Conservation (phyloP, 2,797 vertebrate genomes). For the Muscicapa striata region DNA sequence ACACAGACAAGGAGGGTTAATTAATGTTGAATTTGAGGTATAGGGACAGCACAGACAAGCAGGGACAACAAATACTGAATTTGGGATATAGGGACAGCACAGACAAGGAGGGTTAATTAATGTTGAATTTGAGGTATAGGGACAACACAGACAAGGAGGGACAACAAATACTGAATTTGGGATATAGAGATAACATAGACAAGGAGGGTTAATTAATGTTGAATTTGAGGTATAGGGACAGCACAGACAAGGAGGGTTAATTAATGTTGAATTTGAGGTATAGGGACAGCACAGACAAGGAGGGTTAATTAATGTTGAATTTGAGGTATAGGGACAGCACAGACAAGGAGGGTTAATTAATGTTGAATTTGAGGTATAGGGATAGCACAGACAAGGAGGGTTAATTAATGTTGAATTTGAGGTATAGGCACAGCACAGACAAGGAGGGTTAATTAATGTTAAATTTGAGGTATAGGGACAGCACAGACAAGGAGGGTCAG, state of each 20-base stretch:
- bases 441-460: background rate
- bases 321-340: rapidly evolving
- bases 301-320: background rate
- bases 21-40: background rate
- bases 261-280: background rate
- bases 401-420: no score
- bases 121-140: rapidly evolving
- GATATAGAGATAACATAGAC: rapidly evolving
- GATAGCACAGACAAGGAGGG: rapidly evolving
- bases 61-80: background rate
- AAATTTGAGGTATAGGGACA: rapidly evolving
- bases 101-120: background rate
- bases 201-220: background rate
- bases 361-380: background rate
- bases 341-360: background rate
- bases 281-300: rapidly evolving
- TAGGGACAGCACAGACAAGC: rapidly evolving
- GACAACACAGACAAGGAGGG: rapidly evolving
- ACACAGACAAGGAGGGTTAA: rapidly evolving
- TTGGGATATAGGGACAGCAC: rapidly evolving
- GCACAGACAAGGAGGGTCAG: rapidly evolving
- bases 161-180: background rate
- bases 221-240: rapidly evolving
- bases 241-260: rapidly evolving
- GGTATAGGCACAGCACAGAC: rapidly evolving